A percentile compares a stretch with the other conserved stretches of the same genome.
Evolutionary conservation across 2,113 vertebrate species (phyloP).

Genomic region (Calcarius ornatus): DNA sequence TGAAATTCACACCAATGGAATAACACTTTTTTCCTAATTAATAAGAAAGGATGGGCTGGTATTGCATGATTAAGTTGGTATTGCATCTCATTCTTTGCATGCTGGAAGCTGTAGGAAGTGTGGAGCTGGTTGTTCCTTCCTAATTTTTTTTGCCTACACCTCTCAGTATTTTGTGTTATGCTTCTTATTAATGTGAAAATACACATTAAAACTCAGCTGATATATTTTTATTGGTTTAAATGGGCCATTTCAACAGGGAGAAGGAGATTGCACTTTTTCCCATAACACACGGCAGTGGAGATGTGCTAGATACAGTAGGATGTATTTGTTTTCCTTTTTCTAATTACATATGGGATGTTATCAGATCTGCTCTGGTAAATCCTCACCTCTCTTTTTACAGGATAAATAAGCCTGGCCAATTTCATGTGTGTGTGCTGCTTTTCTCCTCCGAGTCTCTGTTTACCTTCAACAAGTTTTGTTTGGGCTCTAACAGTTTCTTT

Average conservation of each 20-base stretch:
- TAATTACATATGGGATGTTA: not conserved
- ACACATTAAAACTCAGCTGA: not conserved
- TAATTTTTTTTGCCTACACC: not conserved
- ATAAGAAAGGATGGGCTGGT: not conserved
- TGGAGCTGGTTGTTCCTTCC: not conserved
- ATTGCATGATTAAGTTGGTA: not conserved
- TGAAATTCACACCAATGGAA: not conserved
- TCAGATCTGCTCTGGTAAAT: not conserved
- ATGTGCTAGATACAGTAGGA: not conserved
- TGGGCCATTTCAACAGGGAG: not conserved
- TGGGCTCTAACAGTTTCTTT: not conserved
- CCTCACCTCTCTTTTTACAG: not conserved
- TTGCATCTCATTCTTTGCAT: not conserved
- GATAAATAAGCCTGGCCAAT: not conserved
- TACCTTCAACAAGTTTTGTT: not conserved
- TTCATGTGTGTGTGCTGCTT: not conserved
- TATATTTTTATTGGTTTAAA: not conserved
- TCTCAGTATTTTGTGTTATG: not conserved
- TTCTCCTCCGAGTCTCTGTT: not conserved
- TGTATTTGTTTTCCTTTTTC: not conserved
- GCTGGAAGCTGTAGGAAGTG: not conserved
- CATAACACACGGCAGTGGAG: not conserved
- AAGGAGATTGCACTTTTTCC: not conserved
- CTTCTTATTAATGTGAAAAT: not conserved
- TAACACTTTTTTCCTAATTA: not conserved